phyloP scores from a whole-genome alignment of 2,797 vertebrate species.

The Chelonia mydas region DNA sequence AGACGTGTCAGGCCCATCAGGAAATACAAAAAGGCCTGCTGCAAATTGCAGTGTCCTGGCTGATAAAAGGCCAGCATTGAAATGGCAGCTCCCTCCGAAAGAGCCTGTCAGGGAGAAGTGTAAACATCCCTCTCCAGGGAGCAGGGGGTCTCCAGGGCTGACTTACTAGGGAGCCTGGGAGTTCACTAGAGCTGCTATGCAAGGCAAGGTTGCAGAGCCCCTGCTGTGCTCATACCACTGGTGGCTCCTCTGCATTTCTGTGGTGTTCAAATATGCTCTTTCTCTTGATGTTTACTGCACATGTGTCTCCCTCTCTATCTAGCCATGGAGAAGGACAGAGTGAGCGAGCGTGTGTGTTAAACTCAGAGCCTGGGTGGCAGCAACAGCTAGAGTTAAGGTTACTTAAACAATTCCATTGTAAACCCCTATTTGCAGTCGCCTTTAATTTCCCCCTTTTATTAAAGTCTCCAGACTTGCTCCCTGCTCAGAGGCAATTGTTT shows the following conservation, averaged over 20 bases:
- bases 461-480: background rate
- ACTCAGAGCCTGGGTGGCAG: background rate
- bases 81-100: background rate
- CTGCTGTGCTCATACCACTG: accelerated
- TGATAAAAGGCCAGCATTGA: background rate
- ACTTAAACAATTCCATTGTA: accelerated
- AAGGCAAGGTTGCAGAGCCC: background rate
- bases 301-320: background rate
- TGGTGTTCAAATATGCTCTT: background rate
- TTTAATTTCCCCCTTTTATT: background rate
- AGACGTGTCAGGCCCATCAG: background rate
- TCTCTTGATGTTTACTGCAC: background rate
- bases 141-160: background rate
- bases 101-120: background rate
- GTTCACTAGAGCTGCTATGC: accelerated
- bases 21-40: background rate
- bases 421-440: background rate
- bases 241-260: accelerated
- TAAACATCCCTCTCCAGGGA: background rate
- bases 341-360: background rate
- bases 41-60: background rate
- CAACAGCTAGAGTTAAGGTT: background rate
- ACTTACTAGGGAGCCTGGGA: accelerated
- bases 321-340: background rate
- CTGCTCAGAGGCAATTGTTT: background rate